These are phyloP conservation scores for Apamea epomidion DNA, from an alignment of 2,888 invertebrate species.

Conservation along the genomic window DNA sequence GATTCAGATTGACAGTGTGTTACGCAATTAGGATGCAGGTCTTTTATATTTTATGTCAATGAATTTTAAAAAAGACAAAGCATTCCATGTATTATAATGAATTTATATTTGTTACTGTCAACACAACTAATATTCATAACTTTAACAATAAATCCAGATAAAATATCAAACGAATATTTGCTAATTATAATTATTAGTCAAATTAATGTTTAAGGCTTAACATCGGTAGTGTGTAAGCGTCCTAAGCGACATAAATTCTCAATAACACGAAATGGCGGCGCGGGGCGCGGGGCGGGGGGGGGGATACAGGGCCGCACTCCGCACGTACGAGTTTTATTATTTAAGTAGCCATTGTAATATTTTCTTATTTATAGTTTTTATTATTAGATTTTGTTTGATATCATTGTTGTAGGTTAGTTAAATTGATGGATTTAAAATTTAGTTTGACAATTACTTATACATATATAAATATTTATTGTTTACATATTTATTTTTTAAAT, in stretches of 20 bases:
- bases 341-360: constrained; percentile 40
- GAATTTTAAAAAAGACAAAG: background rate
- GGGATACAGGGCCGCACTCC: constrained; percentile 73
- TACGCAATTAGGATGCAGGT: background rate
- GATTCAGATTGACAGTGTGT: background rate
- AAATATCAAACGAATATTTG: background rate
- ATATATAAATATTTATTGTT: background rate
- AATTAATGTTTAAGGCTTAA: constrained; percentile 22
- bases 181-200: background rate
- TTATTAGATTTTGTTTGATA: background rate
- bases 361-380: background rate
- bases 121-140: background rate
- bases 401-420: background rate
- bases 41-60: background rate
- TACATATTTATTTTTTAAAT: no score
- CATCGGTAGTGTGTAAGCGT: constrained; percentile 72
- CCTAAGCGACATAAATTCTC: constrained; percentile 90
- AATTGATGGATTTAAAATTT: background rate
- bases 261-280: constrained; percentile 89
- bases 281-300: constrained; percentile 76
- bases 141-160: background rate
- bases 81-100: background rate
- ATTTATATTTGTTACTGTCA: background rate
- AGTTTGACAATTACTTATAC: background rate
- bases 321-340: constrained; percentile 55